These are phyloP conservation scores for Epinotia brunnichana DNA, from an alignment of 2,888 invertebrate genomes.

Conservation along the genomic window DNA sequence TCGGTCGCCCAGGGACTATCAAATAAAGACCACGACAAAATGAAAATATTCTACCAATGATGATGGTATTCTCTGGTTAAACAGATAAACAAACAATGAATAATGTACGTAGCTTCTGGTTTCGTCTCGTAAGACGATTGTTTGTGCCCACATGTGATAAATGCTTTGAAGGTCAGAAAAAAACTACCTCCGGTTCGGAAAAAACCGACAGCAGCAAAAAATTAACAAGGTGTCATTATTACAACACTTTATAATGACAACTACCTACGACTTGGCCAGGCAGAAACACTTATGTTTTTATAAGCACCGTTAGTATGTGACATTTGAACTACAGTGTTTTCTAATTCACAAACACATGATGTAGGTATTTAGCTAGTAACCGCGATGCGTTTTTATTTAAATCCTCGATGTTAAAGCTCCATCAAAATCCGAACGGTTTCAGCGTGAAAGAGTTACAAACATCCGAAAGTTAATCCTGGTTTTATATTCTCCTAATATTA, in stretches of 20 bases:
- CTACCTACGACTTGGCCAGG: conserved; percentile 1
- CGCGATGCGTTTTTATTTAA: too few relatives aligned
- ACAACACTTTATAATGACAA: conserved; percentile 11
- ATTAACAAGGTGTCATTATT: conserved; percentile 12
- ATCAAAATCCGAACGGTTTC: too few relatives aligned
- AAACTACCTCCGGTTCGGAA: conserved; percentile 1
- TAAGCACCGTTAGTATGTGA: neutral
- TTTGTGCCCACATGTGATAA: neutral
- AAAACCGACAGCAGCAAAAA: conserved; percentile 22
- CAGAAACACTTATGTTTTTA: neutral
- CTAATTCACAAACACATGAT: too few relatives aligned
- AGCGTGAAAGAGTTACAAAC: too few relatives aligned
- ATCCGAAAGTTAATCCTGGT: too few relatives aligned
- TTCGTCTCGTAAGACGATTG: conserved; percentile 4
- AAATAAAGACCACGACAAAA: too few relatives aligned
- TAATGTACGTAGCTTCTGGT: conserved; percentile 11
- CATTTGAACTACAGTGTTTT: neutral
- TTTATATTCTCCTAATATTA: too few relatives aligned
- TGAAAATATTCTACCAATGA: too few relatives aligned
- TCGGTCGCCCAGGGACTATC: too few relatives aligned
- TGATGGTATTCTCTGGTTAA: neutral
- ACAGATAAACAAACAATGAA: neutral
- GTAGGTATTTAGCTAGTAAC: too few relatives aligned
- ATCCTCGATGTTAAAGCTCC: too few relatives aligned
- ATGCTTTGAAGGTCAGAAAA: conserved; percentile 3